Conservation (phyloP, 2,888 invertebrate genomes). For the Nasonovia ribisnigri region DNA sequence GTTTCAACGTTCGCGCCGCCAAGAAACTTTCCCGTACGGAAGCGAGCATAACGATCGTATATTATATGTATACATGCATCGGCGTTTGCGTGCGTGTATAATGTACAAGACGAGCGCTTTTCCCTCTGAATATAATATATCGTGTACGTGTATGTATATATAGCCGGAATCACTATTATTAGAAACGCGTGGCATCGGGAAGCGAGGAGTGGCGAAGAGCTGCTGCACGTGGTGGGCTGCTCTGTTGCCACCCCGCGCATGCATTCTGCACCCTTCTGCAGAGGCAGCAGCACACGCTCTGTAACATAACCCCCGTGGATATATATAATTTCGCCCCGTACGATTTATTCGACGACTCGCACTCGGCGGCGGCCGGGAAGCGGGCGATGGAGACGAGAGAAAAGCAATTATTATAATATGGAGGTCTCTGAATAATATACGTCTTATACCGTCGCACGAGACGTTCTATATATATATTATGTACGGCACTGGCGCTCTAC, state of each 20-base stretch:
- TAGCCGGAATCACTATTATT: conserved; percentile 49
- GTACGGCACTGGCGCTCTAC: background rate
- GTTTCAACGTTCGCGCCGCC: conserved; percentile 59
- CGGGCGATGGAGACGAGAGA: background rate
- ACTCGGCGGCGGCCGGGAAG: background rate
- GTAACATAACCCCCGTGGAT: background rate
- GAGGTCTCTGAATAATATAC: conserved; percentile 7
- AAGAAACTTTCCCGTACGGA: conserved; percentile 32
- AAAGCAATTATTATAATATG: conserved; percentile 24
- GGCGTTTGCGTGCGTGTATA: background rate
- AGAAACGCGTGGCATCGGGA: conserved; percentile 34
- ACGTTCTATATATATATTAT: background rate
- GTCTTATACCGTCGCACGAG: background rate
- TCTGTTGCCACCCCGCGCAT: background rate
- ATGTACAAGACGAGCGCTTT: conserved; percentile 18
- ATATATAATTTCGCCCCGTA: background rate
- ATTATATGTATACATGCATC: too few relatives aligned
- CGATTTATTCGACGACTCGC: background rate
- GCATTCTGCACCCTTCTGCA: background rate
- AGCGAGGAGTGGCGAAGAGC: background rate
- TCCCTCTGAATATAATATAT: conserved; percentile 31
- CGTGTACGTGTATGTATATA: background rate
- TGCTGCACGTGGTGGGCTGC: conserved; percentile 47
- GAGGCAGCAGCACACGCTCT: background rate
- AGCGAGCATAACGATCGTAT: background rate